Conservation (phyloP, 2,113 vertebrate genomes). For the Budorcas taxicolor region DNA sequence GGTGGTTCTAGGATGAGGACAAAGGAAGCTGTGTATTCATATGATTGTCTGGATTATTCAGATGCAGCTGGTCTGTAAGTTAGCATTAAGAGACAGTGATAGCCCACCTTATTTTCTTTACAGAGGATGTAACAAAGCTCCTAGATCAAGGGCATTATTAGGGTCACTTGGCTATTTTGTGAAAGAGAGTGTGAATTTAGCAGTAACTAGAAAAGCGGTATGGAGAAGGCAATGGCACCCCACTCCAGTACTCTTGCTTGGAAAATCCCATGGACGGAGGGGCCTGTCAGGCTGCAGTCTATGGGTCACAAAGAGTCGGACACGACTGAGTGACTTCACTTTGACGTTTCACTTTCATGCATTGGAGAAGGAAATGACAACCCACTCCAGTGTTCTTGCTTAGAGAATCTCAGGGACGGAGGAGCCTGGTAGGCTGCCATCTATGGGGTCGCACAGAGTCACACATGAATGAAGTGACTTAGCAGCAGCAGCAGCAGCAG, state of each 20-base stretch:
- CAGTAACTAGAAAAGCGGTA: not conserved
- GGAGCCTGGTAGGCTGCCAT: too few species aligned
- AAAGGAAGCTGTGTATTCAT: not conserved
- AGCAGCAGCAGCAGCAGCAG: too few species aligned
- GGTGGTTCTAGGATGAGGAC: not conserved
- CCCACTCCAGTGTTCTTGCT: too few species aligned
- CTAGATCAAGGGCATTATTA: not conserved
- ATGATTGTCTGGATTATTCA: not conserved
- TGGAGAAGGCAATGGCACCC: too few species aligned
- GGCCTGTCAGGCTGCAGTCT: too few species aligned
- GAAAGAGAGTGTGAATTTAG: not conserved
- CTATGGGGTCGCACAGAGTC: too few species aligned
- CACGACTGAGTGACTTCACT: too few species aligned
- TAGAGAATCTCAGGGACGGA: too few species aligned
- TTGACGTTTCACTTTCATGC: too few species aligned
- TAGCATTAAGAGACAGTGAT: not conserved
- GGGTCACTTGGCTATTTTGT: not conserved
- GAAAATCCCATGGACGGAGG: too few species aligned
- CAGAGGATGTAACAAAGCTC: not conserved
- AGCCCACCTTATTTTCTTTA: not conserved
- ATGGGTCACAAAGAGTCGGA: rapidly evolving
- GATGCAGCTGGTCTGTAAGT: not conserved
- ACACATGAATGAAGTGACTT: rapidly evolving
- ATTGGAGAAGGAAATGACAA: too few species aligned
- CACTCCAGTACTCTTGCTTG: too few species aligned